These are phyloP conservation scores for Papilio aristodemus DNA, from an alignment of 1,140 invertebrate genomes.

Conservation along the genomic window DNA sequence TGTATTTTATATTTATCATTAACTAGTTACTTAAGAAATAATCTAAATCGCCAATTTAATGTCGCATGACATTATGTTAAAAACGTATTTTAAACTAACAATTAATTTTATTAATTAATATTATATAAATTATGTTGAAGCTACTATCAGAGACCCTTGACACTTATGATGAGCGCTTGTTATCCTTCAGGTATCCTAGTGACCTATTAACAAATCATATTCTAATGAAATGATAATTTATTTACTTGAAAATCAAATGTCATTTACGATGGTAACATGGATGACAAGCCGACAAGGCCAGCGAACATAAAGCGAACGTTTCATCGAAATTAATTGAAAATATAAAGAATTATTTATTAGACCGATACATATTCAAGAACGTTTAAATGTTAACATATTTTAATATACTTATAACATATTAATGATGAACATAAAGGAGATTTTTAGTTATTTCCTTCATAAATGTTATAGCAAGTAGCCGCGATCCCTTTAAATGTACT, in stretches of 20 bases:
- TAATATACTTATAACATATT: background rate
- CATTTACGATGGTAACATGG: background rate
- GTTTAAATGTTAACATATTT: constrained; percentile 9
- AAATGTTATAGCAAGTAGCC: too few species aligned
- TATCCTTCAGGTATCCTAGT: constrained; percentile 7
- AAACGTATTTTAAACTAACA: too few species aligned
- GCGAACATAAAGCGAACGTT: background rate
- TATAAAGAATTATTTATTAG: background rate
- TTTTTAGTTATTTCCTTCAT: background rate
- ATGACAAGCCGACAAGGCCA: background rate
- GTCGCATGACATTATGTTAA: too few species aligned
- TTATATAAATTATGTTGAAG: background rate
- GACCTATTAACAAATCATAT: constrained; percentile 11
- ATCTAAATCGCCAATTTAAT: too few species aligned
- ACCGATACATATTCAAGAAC: constrained; percentile 10
- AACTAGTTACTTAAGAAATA: too few species aligned
- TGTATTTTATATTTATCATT: too few species aligned
- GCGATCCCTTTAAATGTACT: too few species aligned
- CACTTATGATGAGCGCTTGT: constrained; percentile 9
- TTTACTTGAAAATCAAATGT: background rate
- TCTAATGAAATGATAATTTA: background rate
- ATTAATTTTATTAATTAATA: background rate
- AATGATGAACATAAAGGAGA: background rate
- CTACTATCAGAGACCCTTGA: background rate
- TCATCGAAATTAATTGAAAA: background rate